Conservation (phyloP, 1,140 invertebrate genomes). For the Drosophila truncata region DNA sequence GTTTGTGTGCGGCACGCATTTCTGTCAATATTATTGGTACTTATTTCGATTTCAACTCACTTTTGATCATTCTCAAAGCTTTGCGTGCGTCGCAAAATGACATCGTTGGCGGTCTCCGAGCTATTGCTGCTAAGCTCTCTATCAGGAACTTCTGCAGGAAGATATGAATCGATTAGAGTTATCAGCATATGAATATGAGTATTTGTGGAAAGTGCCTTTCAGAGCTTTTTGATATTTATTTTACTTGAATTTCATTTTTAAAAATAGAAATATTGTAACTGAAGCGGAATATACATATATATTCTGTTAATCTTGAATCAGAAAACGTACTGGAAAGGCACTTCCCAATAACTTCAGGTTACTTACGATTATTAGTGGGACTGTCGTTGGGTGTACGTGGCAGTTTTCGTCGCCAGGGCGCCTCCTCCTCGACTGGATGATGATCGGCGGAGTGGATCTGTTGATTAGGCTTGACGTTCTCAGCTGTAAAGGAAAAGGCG, state of each 20-base stretch:
- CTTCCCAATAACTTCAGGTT: background rate
- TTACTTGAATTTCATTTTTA: background rate
- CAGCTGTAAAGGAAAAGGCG: constrained; percentile 50
- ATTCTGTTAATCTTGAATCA: constrained; percentile 1
- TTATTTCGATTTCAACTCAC: constrained; percentile 86
- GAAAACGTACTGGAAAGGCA: background rate
- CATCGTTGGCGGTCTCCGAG: constrained; percentile 87
- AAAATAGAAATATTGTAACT: background rate
- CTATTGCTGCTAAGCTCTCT: constrained; percentile 81
- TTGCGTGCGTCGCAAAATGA: constrained; percentile 91
- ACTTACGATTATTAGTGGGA: constrained; percentile 85
- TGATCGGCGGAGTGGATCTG: constrained; percentile 65
- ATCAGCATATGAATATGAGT: background rate
- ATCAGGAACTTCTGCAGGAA: constrained; percentile 84
- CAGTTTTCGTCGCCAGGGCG: constrained; percentile 83
- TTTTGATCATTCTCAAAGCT: constrained; percentile 93
- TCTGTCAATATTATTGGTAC: constrained; percentile 28
- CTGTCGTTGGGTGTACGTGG: constrained; percentile 78
- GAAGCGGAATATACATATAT: background rate
- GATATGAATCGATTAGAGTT: constrained; percentile 6
- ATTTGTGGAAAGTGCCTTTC: background rate
- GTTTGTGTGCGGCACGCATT: constrained; percentile 54
- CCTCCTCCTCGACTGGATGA: constrained; percentile 78
- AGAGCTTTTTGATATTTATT: background rate
- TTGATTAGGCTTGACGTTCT: constrained; percentile 70